Base-by-base conservation (phyloP, 2,113 vertebrate genomes). In the Aspiorhynchus laticeps region DNA sequence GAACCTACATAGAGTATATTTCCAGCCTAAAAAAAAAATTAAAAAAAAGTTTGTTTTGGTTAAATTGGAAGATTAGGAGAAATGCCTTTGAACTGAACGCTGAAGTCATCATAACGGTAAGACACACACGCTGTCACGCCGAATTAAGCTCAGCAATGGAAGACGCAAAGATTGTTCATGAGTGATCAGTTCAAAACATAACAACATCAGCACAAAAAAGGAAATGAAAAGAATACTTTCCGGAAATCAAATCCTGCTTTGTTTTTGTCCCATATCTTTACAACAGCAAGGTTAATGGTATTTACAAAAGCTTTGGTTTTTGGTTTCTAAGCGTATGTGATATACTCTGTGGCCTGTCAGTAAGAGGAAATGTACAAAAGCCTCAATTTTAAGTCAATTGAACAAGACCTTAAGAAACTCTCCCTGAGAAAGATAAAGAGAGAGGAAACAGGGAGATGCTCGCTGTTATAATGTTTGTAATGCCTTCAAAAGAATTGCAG, bases 401-500 rank as follows among this genome's bases (percentile, higher is more conserved):
- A 83, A 83, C 28, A 83, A 83, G 80, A 69, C 43, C 46, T 26
- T 24, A 12, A 46, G n/a, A 84, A 84, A 74, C 17, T 53, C 82
- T 82, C 41, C 26, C 6, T n/a, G 67, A 56, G 10, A 53, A 74
- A 73, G 69, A 84, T 59, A 41, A 84, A 84, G 46, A 53, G 67
- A 33, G 10, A 84, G 8, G 15, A 15, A 51, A 53, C n/a, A 73
- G 24, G 17, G 15, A 51, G 63, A 51, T 33, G 21, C 67, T 73
- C 7, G 21, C 17, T 63, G 63, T 67, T 53, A 73, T 74, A 41
- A 26, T 84, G 82, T 84, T 74, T 84, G 82, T 26, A 84, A 56
- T 36, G 15, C 69, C 48, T 84, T 84, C 69, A 84, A 84, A 84
- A 56, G 82, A 56, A 84, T 33, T 21, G 28, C 31, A n/a, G 65